A percentile compares a stretch with the other conserved stretches of the same genome.
These are phyloP conservation scores for Papio anubis DNA, from an alignment of 2,113 vertebrate species.

Conservation along the genomic window DNA sequence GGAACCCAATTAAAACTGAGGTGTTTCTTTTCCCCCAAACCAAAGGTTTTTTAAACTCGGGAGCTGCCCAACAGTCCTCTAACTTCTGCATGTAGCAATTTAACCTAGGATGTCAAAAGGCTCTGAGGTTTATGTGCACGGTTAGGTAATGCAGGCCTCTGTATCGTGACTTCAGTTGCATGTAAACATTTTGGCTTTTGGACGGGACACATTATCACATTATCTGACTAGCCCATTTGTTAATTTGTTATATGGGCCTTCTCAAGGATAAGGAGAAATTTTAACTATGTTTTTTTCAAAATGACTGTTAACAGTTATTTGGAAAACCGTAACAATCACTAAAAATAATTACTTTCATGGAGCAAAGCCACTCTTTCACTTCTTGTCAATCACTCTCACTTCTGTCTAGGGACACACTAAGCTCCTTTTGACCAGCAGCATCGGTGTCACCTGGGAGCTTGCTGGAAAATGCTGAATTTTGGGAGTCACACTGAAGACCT, in stretches of 20 bases:
- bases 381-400: neutral
- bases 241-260: neutral
- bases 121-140: neutral
- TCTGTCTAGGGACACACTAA: neutral
- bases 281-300: neutral
- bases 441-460: fast-evolving
- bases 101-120: neutral
- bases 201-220: neutral
- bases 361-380: neutral
- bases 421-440: neutral
- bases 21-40: neutral
- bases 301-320: neutral
- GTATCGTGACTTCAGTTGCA: fast-evolving
- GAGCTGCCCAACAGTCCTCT: neutral
- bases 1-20: neutral
- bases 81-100: neutral
- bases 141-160: neutral
- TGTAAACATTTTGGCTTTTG: neutral
- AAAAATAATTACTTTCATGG: neutral
- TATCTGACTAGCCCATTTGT: neutral
- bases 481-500: neutral
- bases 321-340: neutral
- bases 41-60: neutral
- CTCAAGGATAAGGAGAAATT: neutral
- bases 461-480: neutral